Conservation (phyloP, 1,140 invertebrate species). For the Megathymus violae region DNA sequence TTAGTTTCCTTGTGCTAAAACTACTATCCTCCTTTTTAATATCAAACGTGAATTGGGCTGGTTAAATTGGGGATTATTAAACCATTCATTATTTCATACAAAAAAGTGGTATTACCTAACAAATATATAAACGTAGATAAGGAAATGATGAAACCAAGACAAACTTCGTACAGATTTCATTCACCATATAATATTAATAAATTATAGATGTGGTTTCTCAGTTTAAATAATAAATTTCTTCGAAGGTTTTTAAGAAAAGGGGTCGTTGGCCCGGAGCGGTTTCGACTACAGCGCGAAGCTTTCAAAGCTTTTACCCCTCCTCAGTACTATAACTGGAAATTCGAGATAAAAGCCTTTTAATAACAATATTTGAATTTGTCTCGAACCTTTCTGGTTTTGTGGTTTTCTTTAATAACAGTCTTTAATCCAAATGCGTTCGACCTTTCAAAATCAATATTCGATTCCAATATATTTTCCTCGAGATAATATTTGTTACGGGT, state of each 20-base stretch:
- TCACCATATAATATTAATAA: conserved; percentile 5
- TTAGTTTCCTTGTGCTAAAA: no score
- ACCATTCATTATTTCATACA: no score
- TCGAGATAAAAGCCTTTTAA: conserved; percentile 44
- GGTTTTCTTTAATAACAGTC: conserved; percentile 18
- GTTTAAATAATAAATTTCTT: conserved; percentile 23
- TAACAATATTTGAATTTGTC: conserved; percentile 37
- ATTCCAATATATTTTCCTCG: conserved; percentile 16
- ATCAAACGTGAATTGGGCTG: no score
- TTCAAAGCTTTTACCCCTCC: conserved; percentile 42
- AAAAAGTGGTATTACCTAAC: no score
- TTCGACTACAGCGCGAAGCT: conserved; percentile 46
- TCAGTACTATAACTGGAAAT: conserved; percentile 45
- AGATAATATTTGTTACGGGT: conserved; percentile 19
- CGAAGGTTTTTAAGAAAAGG: conserved; percentile 35
- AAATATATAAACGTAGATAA: no score
- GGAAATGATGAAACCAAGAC: no score
- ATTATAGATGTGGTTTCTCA: conserved; percentile 8
- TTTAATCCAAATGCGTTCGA: conserved; percentile 25
- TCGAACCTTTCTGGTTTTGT: conserved; percentile 36
- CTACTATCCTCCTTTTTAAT: no score
- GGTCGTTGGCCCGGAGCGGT: conserved; percentile 43
- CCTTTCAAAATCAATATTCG: background rate
- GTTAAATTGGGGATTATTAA: no score
- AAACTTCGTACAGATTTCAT: no score